These are phyloP conservation scores for Oreonectes daqikongensis DNA, from an alignment of 2,797 vertebrate genomes.

Conservation along the genomic window DNA sequence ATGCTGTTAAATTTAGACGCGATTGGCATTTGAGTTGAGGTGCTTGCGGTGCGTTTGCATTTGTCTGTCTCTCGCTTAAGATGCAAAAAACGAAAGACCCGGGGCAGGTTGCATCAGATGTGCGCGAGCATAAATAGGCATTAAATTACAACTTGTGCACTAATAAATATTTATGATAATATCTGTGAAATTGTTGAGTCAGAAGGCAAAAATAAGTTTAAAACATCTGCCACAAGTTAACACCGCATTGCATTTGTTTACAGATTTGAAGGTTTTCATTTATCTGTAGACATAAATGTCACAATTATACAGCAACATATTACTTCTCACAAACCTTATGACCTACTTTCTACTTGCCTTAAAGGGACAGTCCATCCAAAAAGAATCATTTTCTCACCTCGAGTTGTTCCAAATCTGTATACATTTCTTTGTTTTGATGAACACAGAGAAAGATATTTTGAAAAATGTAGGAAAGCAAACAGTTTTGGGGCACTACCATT, in stretches of 20 bases:
- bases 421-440: too few relatives aligned
- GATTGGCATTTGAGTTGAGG: constrained; percentile 30
- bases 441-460: too few relatives aligned
- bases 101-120: constrained; percentile 6
- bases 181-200: background rate
- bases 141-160: background rate
- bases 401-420: too few relatives aligned
- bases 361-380: too few relatives aligned
- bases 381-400: too few relatives aligned
- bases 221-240: background rate
- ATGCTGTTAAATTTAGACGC: constrained; percentile 27
- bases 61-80: constrained; percentile 9
- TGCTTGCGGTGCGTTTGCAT: too few relatives aligned
- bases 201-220: background rate
- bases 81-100: background rate
- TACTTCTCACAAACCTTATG: background rate
- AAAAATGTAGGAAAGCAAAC: too few relatives aligned
- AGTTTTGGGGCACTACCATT: too few relatives aligned
- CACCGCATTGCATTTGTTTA: background rate
- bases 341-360: background rate
- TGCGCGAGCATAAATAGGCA: background rate
- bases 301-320: too few relatives aligned
- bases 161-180: background rate
- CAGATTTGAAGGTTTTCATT: background rate
- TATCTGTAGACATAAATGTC: background rate